Evolutionary conservation across 2,113 vertebrate genomes (phyloP), one percentile per base, ranked within the genome.

Genomic region (Craseonycteris thonglongyai): DNA sequence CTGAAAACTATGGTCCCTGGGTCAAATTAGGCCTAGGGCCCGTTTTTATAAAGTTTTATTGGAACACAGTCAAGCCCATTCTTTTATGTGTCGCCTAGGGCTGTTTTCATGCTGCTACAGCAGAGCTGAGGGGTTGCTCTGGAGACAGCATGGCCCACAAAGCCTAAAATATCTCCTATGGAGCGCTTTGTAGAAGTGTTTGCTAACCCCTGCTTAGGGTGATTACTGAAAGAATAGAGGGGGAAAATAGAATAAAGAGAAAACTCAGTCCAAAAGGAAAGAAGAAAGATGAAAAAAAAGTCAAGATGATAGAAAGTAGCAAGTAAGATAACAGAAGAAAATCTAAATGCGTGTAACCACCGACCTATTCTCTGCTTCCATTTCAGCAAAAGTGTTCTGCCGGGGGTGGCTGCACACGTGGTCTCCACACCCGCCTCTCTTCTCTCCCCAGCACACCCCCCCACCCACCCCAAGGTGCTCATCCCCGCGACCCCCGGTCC

Each of bases 391-490:
- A 51, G 12, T 21, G 33, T 7, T 4, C 54, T 30, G 12, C 71
- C 13, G n/a, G 42, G 47, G 69, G 58, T 7, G 24, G 58, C 58
- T 6, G 3, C 3, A 0, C 0, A 8, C 7, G 16, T 18, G 2
- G 6, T 33, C 35, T 54, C 35, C 47, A 4, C 0, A 2, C 21
- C 47, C 6, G 0, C 13, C 61, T 78, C n/a, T 24, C 7, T 3
- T 7, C 3, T 24, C 71, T 68, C 65, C 45, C 30, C 21, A 9
- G 11, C 51, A 54, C 3, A 2, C 28, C 28, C 30, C n/a, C n/a
- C n/a, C n/a, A n/a, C n/a, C n/a, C n/a, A n/a, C 30, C 4, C 2
- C 18, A 30, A 79, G 38, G 35, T 0, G 0, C 74, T 35, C 14
- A 74, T 45, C 51, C 14, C 61, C 0, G 0, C 1, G 63, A 5